Base-by-base conservation (phyloP, 1,140 invertebrate species). In the Apis florea region DNA sequence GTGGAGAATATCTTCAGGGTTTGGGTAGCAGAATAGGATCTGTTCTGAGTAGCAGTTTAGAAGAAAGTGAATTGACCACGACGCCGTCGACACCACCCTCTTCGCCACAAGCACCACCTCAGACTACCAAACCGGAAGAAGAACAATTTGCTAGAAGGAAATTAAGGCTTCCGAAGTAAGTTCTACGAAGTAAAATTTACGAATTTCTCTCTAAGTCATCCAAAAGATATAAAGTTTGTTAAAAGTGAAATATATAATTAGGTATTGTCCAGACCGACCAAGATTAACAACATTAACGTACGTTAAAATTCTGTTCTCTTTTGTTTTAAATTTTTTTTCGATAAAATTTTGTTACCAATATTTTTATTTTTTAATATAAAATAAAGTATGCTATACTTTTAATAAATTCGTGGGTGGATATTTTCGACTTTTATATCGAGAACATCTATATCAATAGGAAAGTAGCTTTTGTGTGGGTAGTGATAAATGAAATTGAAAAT, bases 1-100 rank as follows among this genome's bases (percentile, higher is more conserved):
- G 93, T 51, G 90, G 92, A 21, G 93, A 93, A 79, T 94, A 94
- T 79, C 90, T 94, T 17, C 93, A 94, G 71, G 93, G 92, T 78
- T 83, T 94, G 49, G 90, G 93, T 51, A 94, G 88, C 54, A 91
- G 90, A 84, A 92, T 94, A 86, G 93, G 93, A 67, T 92, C 92
- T 31, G 93, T 92, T 69, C 82, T 94, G 19, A 93, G 92, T 66
- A 94, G 88, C 76, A 94, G 93, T 82, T 88, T 93, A 70, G 93
- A 93, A 79, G 93, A 93, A 74, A 94, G 89, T 59, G 92, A 93
- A 47, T 67, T 91, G 47, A 87, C 86, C 67, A 90, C 92, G 51
- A 92, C 90, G 21, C 84, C 90, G 56, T 92, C 92, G 26, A 91
- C 90, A 15, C 89, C 90, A 19, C 78, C 89, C 6, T 90, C 89